Conservation (phyloP, 2,797 vertebrate species). For the Gephyroberyx darwinii region DNA sequence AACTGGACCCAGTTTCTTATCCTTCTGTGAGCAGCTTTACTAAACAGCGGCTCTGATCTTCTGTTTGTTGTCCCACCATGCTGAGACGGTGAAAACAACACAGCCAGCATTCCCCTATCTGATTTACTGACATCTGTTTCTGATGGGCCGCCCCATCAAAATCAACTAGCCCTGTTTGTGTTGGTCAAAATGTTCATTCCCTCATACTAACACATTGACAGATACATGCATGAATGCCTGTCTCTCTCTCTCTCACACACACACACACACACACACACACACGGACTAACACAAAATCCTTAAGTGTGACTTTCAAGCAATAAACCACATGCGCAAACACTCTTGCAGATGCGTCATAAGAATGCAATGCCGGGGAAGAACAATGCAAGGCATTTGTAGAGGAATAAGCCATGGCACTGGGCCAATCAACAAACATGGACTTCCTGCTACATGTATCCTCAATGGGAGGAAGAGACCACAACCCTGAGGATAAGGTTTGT, state of each 20-base stretch:
- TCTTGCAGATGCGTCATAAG: constrained; percentile 39
- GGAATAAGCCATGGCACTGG: constrained; percentile 60
- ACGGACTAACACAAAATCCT: not conserved
- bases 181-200: constrained; percentile 23
- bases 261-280: not conserved
- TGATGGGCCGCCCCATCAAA: constrained; percentile 8
- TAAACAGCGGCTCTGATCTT: constrained; percentile 2
- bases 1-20: not conserved
- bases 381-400: constrained; percentile 72
- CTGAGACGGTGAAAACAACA: constrained; percentile 15
- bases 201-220: constrained; percentile 9
- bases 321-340: constrained; percentile 39
- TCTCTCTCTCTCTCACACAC: not conserved
- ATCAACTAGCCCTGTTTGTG: constrained; percentile 1
- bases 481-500: constrained; percentile 40
- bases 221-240: constrained; percentile 4
- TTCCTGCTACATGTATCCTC: constrained; percentile 75
- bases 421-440: constrained; percentile 75
- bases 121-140: constrained; percentile 17
- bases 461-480: constrained; percentile 70
- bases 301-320: constrained; percentile 25
- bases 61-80: not conserved
- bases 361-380: constrained; percentile 62
- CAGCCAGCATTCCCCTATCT: constrained; percentile 1
- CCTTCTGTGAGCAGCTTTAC: not conserved